Percentiles rank a stretch among this genome's conserved stretches.
Evolutionary conservation across 2,888 invertebrate species (phyloP).

Genomic region (Coleophora deauratella): DNA sequence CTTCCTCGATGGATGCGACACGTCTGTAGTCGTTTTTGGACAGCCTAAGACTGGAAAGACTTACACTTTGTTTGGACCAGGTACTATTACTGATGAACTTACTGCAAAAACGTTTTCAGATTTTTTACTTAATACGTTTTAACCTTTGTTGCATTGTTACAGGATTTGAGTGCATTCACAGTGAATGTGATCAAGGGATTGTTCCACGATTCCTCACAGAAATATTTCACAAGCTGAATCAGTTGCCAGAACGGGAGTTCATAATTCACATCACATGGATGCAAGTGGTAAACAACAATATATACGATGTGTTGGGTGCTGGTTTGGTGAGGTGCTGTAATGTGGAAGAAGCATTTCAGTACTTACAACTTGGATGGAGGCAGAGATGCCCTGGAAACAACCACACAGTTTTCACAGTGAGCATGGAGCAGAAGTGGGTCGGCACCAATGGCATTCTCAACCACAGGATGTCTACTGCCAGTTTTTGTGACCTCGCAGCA

Average conservation of each 20-base stretch:
- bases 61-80: constrained; percentile 82
- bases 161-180: constrained; percentile 71
- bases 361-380: constrained; percentile 79
- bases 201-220: constrained; percentile 82
- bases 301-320: constrained; percentile 74
- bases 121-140: too few species aligned
- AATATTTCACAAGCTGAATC: constrained; percentile 78
- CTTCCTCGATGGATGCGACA: constrained; percentile 82
- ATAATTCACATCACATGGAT: constrained; percentile 82
- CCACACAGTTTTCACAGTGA: constrained; percentile 82
- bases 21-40: constrained; percentile 81
- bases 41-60: constrained; percentile 81
- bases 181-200: constrained; percentile 81
- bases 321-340: constrained; percentile 72
- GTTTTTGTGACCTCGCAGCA: constrained; percentile 80
- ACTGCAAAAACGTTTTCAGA: too few species aligned
- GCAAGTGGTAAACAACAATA: constrained; percentile 80
- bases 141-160: constrained; percentile 18
- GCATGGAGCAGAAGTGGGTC: constrained; percentile 83
- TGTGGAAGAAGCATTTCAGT: constrained; percentile 82
- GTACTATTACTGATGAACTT: constrained; percentile 28
- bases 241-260: constrained; percentile 77
- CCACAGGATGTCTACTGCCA: constrained; percentile 81
- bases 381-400: constrained; percentile 70
- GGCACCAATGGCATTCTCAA: constrained; percentile 78